Base-by-base conservation (phyloP, 2,888 invertebrate genomes). In the Erannis defoliaria region DNA sequence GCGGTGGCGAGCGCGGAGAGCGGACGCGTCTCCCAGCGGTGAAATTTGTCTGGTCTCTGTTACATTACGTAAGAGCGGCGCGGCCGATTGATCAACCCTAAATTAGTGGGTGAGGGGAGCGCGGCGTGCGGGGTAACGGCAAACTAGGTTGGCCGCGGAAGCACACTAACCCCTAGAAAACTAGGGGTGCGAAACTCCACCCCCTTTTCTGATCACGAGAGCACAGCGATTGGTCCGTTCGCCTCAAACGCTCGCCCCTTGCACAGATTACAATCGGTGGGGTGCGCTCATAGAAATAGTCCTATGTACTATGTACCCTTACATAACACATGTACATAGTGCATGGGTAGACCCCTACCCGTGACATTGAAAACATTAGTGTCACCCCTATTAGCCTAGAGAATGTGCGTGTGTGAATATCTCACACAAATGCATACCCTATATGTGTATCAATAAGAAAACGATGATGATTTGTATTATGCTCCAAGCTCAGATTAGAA, bases 141-240 rank as follows among this genome's bases (percentile, higher is more conserved):
- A 90, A 93, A 92, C 93, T 93, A 93, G 93, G 93, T 93, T 93
- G 93, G 91, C 88, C 89, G 86, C 92, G 93, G 89, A 93, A 93
- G 91, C 93, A 93, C 89, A 93, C 91, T 93, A 93, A 93, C 93
- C 93, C 93, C 93, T 93, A 92, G 93, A 93, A 93, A 93, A 92
- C 93, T 92, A 91, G 93, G 93, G 93, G 93, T 92, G 92, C 90
- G 90, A 93, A 91, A 91, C 93, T 91, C 93, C 93, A 84, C 93
- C 93, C 92, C 80, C 91, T 91, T 93, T 93, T 91, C 92, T 93
- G 93, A 92, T 90, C 92, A 92, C 87, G 88, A 82, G 89, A 86
- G 88, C 89, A 87, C 88, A 83, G 89, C 85, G 89, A 93, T 93
- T 93, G 93, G 93, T 91, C 91, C 88, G 91, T 79, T 76, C 83